Base-by-base conservation (phyloP, 2,797 vertebrate genomes). In the Botia almorhae region DNA sequence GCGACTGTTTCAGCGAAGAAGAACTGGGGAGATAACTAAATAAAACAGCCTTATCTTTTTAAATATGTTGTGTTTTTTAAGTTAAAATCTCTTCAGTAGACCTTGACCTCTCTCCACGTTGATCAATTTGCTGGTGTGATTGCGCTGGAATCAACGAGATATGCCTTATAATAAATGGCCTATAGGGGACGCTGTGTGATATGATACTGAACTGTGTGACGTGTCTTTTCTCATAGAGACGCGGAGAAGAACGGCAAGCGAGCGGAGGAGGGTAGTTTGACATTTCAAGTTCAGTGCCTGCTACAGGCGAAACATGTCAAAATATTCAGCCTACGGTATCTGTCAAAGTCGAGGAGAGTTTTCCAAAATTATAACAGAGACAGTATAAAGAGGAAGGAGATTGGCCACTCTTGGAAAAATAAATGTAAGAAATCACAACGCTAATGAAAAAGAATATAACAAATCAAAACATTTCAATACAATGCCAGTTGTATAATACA, bases 211-310 rank as follows among this genome's bases (percentile, higher is more conserved):
- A 39, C 33, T 55, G 51, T 53, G 29, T 81, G 70, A 76, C 81
- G 70, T 69, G 55, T 84, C 43, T 81, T 71, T 70, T n/a, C 23
- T 74, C 26, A 64, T n/a, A 63, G 39, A 58, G 48, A 63, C 21
- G 73, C 23, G 86, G 79, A 86, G 26, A 65, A 4, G 48, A 60
- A 70, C 81, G 85, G 78, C 73, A 78, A 78, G 67, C 73, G 69
- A 64, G 81, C 69, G 80, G 74, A 69, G 60, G 58, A 17, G 64
- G 84, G 69, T 71, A 87, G 83, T 80, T 85, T 92, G 92, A 91
- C 91, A 92, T 93, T 93, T 93, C 83, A 86, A 89, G 87, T 81
- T 72, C 85, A 89, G 81, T 84, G 86, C 61, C 36, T 71, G 76
- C 85, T 83, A 83, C 83, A 79, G 69, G 61, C 74, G 74, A 81